Evolutionary conservation across 2,797 vertebrate species (phyloP).

Genomic region (Urocyon cinereoargenteus): DNA sequence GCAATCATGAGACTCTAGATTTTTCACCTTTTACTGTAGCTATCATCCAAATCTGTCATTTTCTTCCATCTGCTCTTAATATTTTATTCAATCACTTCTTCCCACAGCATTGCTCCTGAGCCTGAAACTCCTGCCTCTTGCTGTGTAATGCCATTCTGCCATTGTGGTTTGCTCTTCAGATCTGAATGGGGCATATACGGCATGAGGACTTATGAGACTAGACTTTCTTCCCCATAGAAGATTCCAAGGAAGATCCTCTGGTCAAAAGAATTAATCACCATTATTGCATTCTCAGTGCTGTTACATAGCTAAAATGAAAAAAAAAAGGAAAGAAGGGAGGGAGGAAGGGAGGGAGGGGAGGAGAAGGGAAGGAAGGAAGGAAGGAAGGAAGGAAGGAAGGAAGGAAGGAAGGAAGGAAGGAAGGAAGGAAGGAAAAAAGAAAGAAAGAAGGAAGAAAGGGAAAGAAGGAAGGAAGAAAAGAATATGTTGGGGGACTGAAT

Average conservation of each 20-base stretch:
- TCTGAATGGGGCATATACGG: background rate
- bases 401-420: too few relatives aligned
- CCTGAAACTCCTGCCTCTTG: background rate
- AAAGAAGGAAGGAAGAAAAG: background rate
- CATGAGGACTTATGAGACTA: background rate
- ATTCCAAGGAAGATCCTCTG: background rate
- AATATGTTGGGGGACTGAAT: background rate
- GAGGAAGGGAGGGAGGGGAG: too few relatives aligned
- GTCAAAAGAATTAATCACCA: background rate
- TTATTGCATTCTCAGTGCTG: background rate
- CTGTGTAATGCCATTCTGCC: background rate
- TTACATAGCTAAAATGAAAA: background rate
- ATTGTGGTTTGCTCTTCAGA: background rate
- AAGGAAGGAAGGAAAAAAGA: too few relatives aligned
- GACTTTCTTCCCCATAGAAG: background rate
- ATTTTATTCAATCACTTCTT: background rate
- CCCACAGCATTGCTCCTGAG: background rate
- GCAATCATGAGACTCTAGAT: background rate
- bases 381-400: too few relatives aligned
- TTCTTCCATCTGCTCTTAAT: background rate
- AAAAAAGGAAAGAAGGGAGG: too few relatives aligned
- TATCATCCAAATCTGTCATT: background rate
- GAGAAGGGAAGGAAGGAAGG: background rate
- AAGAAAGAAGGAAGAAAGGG: too few relatives aligned
- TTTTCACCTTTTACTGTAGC: background rate